Evolutionary conservation across 2,797 vertebrate species (phyloP).

Genomic region (Podargus strigoides): DNA sequence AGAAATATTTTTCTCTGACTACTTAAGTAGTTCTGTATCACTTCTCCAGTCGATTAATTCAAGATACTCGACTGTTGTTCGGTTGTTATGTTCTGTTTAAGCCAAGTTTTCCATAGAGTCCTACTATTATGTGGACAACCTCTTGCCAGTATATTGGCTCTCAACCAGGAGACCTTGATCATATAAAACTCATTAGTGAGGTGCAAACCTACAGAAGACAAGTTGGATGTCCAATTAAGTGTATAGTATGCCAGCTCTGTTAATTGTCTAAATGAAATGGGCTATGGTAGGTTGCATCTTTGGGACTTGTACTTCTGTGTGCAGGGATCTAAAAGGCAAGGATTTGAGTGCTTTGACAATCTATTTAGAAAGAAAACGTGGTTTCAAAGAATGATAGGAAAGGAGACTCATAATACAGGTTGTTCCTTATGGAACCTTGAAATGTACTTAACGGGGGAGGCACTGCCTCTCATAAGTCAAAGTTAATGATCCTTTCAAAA

Average conservation of each 20-base stretch:
- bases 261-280: background rate
- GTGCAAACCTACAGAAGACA: background rate
- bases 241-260: background rate
- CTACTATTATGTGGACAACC: background rate
- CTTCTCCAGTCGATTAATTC: background rate
- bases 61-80: background rate
- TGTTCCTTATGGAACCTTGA: conserved; percentile 53
- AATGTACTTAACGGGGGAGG: conserved; percentile 37
- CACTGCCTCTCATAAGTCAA: conserved; percentile 47
- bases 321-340: conserved; percentile 19
- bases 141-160: background rate
- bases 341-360: conserved; percentile 60
- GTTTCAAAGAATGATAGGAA: background rate
- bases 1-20: background rate
- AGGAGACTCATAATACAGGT: conserved; percentile 22
- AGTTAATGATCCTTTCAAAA: conserved; percentile 63
- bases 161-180: background rate
- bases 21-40: background rate
- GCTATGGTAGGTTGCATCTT: background rate
- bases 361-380: conserved; percentile 25
- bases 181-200: background rate
- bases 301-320: background rate
- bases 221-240: background rate
- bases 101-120: background rate
- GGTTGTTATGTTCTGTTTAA: background rate